These are phyloP conservation scores for Hoplias malabaricus DNA, from an alignment of 2,113 vertebrate species.

Conservation along the genomic window DNA sequence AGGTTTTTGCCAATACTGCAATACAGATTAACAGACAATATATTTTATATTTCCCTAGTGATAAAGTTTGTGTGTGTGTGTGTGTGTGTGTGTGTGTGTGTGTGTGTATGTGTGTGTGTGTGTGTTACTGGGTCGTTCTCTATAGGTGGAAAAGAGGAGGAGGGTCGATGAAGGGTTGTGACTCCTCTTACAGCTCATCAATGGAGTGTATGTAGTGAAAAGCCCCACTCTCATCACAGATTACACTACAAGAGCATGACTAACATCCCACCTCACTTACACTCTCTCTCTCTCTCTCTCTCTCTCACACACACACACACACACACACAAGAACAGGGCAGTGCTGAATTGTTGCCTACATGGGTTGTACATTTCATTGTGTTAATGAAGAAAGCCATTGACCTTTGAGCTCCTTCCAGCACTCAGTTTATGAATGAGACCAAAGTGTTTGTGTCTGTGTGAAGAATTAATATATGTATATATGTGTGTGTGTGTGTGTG, in stretches of 20 bases:
- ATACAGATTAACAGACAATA: too few species aligned
- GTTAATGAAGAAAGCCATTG: neutral
- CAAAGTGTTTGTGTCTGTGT: conserved; percentile 10
- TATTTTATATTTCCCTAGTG: neutral
- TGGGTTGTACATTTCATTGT: neutral
- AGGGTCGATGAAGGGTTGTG: conserved; percentile 2
- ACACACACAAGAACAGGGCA: neutral
- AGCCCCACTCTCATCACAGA: conserved; percentile 7
- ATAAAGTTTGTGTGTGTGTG: neutral
- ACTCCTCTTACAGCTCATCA: conserved; percentile 10
- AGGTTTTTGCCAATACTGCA: too few species aligned
- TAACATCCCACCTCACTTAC: neutral
- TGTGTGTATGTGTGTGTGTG: neutral
- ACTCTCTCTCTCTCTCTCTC: neutral
- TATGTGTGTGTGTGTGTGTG: conserved; percentile 23
- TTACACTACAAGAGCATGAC: conserved; percentile 14
- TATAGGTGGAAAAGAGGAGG: neutral
- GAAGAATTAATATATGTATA: neutral
- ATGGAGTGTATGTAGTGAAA: neutral
- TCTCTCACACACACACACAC: neutral
- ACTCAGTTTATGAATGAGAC: neutral
- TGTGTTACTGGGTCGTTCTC: neutral
- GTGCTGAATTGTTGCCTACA: neutral
- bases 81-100: neutral
- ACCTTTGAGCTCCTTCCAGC: neutral